phyloP scores from a whole-genome alignment of 2,113 vertebrate genomes.

The Cynopterus brachyotis region DNA sequence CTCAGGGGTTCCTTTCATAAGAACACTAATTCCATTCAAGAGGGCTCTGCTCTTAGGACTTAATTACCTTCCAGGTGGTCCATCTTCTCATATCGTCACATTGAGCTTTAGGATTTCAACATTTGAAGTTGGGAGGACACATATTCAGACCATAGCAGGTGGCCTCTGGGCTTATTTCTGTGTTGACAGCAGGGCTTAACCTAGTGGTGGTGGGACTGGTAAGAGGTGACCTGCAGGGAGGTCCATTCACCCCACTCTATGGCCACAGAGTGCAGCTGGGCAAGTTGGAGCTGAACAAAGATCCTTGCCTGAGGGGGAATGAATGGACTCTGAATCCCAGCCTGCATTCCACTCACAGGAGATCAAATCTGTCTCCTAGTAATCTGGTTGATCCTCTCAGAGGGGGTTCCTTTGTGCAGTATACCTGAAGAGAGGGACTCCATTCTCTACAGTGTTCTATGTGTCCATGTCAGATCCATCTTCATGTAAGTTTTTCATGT shows the following conservation, averaged over 20 bases:
- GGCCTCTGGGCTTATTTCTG: not conserved
- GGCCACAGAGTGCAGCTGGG: not conserved
- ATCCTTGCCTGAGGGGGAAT: not conserved
- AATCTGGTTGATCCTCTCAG: too few species aligned
- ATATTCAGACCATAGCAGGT: not conserved
- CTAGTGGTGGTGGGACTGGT: not conserved
- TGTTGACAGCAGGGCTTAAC: not conserved
- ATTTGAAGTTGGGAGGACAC: not conserved
- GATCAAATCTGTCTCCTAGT: not conserved
- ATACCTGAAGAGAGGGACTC: too few species aligned
- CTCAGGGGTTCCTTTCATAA: not conserved
- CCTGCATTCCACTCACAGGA: not conserved
- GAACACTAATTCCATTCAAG: not conserved
- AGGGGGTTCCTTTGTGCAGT: not conserved
- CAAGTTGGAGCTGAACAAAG: not conserved
- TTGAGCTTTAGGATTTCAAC: not conserved
- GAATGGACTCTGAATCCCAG: not conserved
- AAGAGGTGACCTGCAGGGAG: too few species aligned
- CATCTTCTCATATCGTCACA: not conserved
- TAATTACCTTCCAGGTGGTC: not conserved
- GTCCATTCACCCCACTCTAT: too few species aligned
- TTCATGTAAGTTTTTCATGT: too few species aligned
- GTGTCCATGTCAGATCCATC: not conserved
- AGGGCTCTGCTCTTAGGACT: not conserved
- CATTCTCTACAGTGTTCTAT: not conserved